Base-by-base conservation (phyloP, 2,113 vertebrate species). In the Drymodes brunneopygia region DNA sequence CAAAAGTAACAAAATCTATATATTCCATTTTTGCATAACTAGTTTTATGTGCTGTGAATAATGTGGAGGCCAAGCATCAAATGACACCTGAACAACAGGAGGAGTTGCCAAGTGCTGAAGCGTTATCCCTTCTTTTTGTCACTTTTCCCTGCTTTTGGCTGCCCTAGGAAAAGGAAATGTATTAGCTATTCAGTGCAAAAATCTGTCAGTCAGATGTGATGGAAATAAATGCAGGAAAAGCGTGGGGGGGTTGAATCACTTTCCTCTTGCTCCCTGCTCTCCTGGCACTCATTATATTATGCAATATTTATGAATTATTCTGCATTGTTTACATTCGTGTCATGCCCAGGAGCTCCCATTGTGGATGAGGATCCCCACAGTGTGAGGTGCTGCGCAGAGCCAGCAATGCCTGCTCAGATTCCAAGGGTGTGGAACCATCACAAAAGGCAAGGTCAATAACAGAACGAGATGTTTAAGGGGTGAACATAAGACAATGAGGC, bases 181-280 rank as follows among this genome's bases (percentile, higher is more conserved):
- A 54, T 95, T 66, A 57, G 60, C 69, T 88, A 81, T 89, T 91
- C 81, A 71, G 42, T 95, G 82, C 62, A 92, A 88, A 90, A 91
- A 78, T 54, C 56, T 69, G 50, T 61, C 73, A 83, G 81, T 40
- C 80, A 57, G 51, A 79, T 35, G 40, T 31, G 56, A 64, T 75
- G 53, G 48, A 87, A 95, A 85, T 80, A 80, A 80, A 75, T 45
- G 25, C 70, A 73, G 65, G 71, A 38, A 50, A 83, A 86, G 36
- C 40, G 20, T 3, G 31, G 5, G 13, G 33, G 42, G 7, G 5
- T 42, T 9, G 25, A 58, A 60, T 72, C 50, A 13, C 15, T 40
- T 36, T 51, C 18, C 28, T 66, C 54, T 79, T 47, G 22, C 35
- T 91, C 42, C 40, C 19, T n/a, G 21, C 62, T 90, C 57, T 80